Conservation (phyloP, 2,113 vertebrate species). For the Oreochromis niloticus region DNA sequence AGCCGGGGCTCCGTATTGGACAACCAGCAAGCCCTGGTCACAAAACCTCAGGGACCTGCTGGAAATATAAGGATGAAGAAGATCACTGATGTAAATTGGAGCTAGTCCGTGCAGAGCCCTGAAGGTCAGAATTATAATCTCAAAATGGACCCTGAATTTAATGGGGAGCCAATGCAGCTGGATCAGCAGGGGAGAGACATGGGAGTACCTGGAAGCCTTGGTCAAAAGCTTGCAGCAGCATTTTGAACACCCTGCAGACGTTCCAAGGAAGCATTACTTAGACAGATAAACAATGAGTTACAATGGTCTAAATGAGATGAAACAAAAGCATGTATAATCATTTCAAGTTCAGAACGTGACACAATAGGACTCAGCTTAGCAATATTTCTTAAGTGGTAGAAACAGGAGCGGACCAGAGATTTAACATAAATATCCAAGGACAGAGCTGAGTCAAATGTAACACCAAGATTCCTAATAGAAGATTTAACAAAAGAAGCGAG, state of each 20-base stretch:
- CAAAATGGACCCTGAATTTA: not conserved
- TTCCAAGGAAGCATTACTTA: not conserved
- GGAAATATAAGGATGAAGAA: not conserved
- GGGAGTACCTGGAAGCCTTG: not conserved
- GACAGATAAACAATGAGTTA: not conserved
- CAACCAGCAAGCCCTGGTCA: not conserved
- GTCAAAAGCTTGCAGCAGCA: not conserved
- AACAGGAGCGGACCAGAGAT: not conserved
- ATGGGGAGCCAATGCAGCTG: not conserved
- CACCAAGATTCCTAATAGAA: not conserved
- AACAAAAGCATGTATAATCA: not conserved
- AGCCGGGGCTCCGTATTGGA: not conserved
- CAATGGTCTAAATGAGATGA: rapidly evolving
- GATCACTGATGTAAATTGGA: not conserved
- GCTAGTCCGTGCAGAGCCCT: rapidly evolving
- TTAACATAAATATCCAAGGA: not conserved
- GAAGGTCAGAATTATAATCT: not conserved
- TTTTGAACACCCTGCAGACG: not conserved
- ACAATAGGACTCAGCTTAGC: not conserved
- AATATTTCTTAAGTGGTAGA: not conserved
- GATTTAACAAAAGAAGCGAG: not conserved
- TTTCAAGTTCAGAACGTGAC: not conserved
- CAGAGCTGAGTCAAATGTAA: not conserved
- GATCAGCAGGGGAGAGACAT: not conserved
- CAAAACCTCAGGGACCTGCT: not conserved